These are phyloP conservation scores for Lipotes vexillifer DNA, from an alignment of 2,113 vertebrate genomes.

Conservation along the genomic window DNA sequence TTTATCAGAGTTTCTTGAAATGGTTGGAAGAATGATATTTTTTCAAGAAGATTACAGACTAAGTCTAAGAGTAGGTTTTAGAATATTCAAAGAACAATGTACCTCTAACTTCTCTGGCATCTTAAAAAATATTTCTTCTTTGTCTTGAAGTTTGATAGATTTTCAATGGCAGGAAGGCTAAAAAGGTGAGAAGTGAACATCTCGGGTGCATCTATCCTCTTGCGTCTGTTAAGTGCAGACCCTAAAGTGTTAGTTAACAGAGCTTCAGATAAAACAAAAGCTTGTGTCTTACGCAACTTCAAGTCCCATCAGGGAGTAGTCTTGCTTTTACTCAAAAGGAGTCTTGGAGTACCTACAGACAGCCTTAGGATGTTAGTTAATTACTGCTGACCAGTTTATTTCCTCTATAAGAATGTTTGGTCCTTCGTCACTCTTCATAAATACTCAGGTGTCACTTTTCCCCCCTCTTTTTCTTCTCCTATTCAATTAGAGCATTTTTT, in stretches of 20 bases:
- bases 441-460: too few species aligned
- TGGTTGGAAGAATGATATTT: not conserved
- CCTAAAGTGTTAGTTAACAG: not conserved
- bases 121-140: not conserved
- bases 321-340: not conserved
- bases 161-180: not conserved
- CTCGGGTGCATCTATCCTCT: fast-evolving
- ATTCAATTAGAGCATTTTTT: not conserved
- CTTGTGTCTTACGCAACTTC: not conserved
- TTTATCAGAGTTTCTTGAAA: not conserved
- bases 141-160: not conserved
- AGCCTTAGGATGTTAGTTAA: not conserved
- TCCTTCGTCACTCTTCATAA: not conserved
- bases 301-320: not conserved
- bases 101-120: not conserved
- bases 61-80: not conserved
- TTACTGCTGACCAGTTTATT: not conserved
- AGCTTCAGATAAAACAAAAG: not conserved
- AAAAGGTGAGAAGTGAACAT: not conserved
- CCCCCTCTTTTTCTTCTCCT: too few species aligned
- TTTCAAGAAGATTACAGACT: not conserved
- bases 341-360: too few species aligned
- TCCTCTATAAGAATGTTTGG: not conserved
- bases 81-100: not conserved
- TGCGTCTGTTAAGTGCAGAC: not conserved